Evolutionary conservation across 2,113 vertebrate species (phyloP).

Genomic region (Tretioscincus oriximinensis): DNA sequence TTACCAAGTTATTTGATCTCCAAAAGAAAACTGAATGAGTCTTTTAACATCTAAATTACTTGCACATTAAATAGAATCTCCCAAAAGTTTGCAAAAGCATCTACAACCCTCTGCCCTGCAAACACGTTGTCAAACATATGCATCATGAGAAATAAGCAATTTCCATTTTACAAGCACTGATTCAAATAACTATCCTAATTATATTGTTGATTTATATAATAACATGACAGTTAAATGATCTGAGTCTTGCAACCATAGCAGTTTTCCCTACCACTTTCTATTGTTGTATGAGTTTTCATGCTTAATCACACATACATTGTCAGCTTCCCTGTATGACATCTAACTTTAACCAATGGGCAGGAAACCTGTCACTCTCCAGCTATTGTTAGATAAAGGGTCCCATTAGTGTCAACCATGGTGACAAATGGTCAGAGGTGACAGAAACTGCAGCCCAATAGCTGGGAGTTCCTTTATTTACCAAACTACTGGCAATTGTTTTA

Average conservation of each 20-base stretch:
- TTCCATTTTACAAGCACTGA: not conserved
- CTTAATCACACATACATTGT: not conserved
- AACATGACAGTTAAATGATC: not conserved
- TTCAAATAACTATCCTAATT: not conserved
- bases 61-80: not conserved
- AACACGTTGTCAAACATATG: too few species aligned
- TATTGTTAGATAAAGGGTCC: not conserved
- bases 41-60: not conserved
- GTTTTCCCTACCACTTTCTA: not conserved
- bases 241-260: not conserved
- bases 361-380: not conserved
- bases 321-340: conserved; percentile 1
- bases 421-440: too few species aligned
- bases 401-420: not conserved
- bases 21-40: not conserved
- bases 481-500: not conserved
- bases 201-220: not conserved
- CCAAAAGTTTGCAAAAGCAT: not conserved
- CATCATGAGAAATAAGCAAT: not conserved
- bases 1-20: not conserved
- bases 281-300: conserved; percentile 1
- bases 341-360: conserved; percentile 9
- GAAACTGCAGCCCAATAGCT: too few species aligned
- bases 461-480: not conserved
- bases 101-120: not conserved